These are phyloP conservation scores for Daubentonia madagascariensis DNA, from an alignment of 2,113 vertebrate genomes.

Conservation along the genomic window DNA sequence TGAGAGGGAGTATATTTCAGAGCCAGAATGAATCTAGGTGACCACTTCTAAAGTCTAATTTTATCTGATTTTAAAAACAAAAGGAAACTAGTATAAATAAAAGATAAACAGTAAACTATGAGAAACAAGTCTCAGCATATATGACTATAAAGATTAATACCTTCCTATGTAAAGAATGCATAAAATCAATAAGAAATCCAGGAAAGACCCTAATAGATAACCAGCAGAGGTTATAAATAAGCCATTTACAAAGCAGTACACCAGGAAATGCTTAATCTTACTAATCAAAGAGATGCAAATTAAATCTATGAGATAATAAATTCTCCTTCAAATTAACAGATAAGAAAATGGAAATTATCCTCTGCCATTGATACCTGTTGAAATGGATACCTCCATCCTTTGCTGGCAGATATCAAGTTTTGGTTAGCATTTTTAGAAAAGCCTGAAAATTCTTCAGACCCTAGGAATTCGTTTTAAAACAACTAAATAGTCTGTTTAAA, in stretches of 20 bases:
- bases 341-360: background rate
- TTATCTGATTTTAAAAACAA: slow-evolving; percentile 7
- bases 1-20: background rate
- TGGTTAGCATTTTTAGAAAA: background rate
- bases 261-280: background rate
- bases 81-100: background rate
- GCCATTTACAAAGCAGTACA: background rate
- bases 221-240: background rate
- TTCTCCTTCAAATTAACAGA: background rate
- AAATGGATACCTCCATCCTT: background rate
- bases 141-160: background rate
- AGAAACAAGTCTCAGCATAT: background rate
- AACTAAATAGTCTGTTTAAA: no score
- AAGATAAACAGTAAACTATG: background rate
- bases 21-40: background rate
- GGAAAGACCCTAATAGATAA: background rate
- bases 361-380: background rate
- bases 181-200: background rate
- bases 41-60: background rate
- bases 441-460: background rate
- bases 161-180: background rate
- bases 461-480: background rate
- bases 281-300: background rate
- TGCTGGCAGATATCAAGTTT: background rate
- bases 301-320: background rate